Evolutionary conservation across 2,797 vertebrate species (phyloP).

Genomic region (Alauda arvensis): DNA sequence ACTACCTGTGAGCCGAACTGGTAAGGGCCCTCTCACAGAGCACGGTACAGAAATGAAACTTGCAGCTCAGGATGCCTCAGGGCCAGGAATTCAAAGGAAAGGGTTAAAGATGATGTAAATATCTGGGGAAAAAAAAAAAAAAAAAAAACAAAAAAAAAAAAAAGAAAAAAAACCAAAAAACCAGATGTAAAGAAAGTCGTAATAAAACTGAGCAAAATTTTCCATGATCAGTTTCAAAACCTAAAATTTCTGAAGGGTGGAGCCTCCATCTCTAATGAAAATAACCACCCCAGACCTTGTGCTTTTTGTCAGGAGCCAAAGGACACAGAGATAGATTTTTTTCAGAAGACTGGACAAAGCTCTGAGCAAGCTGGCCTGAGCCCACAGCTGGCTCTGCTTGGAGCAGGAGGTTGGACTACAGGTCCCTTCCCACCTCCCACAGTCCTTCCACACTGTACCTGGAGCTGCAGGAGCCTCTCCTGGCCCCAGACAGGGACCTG

Average conservation of each 20-base stretch:
- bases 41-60: neutral
- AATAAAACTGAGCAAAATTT: neutral
- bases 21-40: constrained; percentile 69
- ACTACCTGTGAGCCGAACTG: constrained; percentile 93
- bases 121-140: neutral
- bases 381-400: neutral
- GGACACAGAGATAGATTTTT: neutral
- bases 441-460: rapidly evolving
- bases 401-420: neutral
- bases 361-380: neutral
- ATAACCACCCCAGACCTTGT: neutral
- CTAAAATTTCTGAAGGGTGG: neutral
- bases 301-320: neutral
- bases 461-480: rapidly evolving
- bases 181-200: neutral
- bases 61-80: neutral
- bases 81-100: neutral
- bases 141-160: neutral
- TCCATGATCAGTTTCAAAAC: neutral
- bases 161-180: neutral
- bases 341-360: neutral
- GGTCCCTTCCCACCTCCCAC: neutral
- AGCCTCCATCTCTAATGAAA: neutral
- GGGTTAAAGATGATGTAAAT: neutral
- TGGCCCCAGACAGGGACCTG: neutral